These are phyloP conservation scores for Leptinotarsa defecta DNA, from an alignment of 1,140 invertebrate genomes.

Conservation along the genomic window DNA sequence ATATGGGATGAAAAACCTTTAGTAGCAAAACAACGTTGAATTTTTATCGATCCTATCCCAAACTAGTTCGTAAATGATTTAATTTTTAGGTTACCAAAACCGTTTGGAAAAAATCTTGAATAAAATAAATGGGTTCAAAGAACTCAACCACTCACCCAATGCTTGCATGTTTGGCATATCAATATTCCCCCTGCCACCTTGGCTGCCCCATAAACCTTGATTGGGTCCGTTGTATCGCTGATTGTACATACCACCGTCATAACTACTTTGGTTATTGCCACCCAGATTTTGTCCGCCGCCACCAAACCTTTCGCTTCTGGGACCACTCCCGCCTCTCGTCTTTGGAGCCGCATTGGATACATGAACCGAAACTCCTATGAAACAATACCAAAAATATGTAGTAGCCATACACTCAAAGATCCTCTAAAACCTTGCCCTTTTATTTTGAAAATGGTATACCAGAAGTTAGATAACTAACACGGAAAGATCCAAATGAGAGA, in stretches of 20 bases:
- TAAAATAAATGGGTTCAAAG: too few relatives aligned
- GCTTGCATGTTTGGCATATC: conserved; percentile 84
- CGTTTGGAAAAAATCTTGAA: too few relatives aligned
- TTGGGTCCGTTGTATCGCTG: conserved; percentile 52
- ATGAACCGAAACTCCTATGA: conserved; percentile 82
- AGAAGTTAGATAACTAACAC: too few relatives aligned
- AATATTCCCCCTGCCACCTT: conserved; percentile 68
- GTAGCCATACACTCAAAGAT: too few relatives aligned
- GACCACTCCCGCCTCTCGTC: conserved; percentile 61
- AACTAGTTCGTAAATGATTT: too few relatives aligned
- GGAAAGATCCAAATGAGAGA: too few relatives aligned
- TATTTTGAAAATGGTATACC: too few relatives aligned
- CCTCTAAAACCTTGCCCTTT: too few relatives aligned
- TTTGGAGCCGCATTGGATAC: conserved; percentile 95
- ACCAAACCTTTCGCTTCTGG: conserved; percentile 48
- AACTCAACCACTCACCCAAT: background rate
- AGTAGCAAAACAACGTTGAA: too few relatives aligned
- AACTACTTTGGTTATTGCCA: conserved; percentile 53
- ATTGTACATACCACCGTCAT: conserved; percentile 59
- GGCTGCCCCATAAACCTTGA: conserved; percentile 72
- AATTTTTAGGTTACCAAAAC: too few relatives aligned
- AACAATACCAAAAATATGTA: background rate
- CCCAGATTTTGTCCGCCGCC: conserved; percentile 51
- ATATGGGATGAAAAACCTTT: too few relatives aligned
- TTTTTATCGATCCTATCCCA: too few relatives aligned